phyloP scores from a whole-genome alignment of 1,140 invertebrate genomes.

The Hyles vespertilio region DNA sequence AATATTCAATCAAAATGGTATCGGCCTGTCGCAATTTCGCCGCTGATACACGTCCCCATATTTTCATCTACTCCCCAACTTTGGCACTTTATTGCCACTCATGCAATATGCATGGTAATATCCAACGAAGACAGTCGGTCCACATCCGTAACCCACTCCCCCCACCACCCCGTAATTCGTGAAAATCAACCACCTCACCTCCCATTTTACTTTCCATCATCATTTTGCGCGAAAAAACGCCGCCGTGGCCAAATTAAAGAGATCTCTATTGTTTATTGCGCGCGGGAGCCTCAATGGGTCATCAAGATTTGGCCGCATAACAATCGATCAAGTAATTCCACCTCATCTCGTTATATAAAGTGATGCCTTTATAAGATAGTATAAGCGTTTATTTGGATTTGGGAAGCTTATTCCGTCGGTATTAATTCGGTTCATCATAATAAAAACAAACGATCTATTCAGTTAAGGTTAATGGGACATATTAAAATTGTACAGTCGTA shows the following conservation, averaged over 20 bases:
- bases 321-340: conserved; percentile 5
- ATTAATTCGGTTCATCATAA: conserved; percentile 7
- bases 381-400: conserved; percentile 4
- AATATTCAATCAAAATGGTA: background rate
- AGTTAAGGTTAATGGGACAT: conserved; percentile 5
- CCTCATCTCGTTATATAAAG: conserved; percentile 4
- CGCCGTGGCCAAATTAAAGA: background rate
- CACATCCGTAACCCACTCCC: background rate
- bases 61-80: conserved; percentile 32
- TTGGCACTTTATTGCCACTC: conserved; percentile 62
- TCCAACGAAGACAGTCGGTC: conserved; percentile 22
- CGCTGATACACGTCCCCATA: conserved; percentile 14
- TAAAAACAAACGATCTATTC: conserved; percentile 8
- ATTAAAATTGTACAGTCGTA: conserved; percentile 1
- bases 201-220: conserved; percentile 11
- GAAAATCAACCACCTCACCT: conserved; percentile 27
- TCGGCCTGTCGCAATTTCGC: conserved; percentile 1
- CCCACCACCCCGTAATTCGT: conserved; percentile 43
- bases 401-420: conserved; percentile 1
- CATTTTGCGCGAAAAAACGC: conserved; percentile 7
- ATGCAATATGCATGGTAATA: conserved; percentile 66
- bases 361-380: conserved; percentile 3
- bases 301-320: background rate
- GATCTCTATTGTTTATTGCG: background rate
- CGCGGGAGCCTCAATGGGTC: background rate